Evolutionary conservation across 2,888 invertebrate species (phyloP), one percentile per base, ranked within the genome.

Genomic region (Drymonia ruficornis): DNA sequence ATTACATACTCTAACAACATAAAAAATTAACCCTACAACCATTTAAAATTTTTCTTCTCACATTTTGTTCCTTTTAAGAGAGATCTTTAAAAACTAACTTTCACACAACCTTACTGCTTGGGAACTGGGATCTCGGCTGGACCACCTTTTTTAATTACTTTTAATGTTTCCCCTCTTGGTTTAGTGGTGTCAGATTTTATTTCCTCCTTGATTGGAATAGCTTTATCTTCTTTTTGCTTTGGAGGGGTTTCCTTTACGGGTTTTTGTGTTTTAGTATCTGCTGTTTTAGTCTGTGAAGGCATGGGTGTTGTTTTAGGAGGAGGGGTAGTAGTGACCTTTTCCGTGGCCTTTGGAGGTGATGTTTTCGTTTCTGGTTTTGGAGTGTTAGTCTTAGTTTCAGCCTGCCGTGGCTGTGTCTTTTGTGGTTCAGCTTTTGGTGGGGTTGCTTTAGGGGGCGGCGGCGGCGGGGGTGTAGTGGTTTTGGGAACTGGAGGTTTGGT

Each of bases 141-240:
- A 11, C 94, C 94, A 55, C 87, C 93, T 69, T 93, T 94, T 70
- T 91, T 94, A 55, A 95, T 94, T 3, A 95, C 94, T 82, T 94
- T 95, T 28, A 95, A 85, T 49, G 89, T 94, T 63, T 93, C 93
- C 65, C 47, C 34, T 13, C 80, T 80, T 0, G 94, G 94, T 53
- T 93, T 93, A 18, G 82, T 80, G 0, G 93, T 93, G 67, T 94
- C 94, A 0, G 88, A 86, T 2, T 89, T 87, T 56, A 94, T 93
- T 48, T 93, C 85, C 74, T 95, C 94, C 54, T 83, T 84, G 12
- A 94, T 92, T 4, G 94, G 94, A 54, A 87, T 90, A 63, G 61
- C 46, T 55, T 74, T 64, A 49, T 40, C 50, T 45, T 69, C 71
- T 55, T 63, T 59, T 43, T 63, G 48, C 58, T 72, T 66, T 12